A percentile compares a stretch with the other conserved stretches of the same genome.
Conservation (phyloP, 2,888 invertebrate species). For the Cybosia mesomella region DNA sequence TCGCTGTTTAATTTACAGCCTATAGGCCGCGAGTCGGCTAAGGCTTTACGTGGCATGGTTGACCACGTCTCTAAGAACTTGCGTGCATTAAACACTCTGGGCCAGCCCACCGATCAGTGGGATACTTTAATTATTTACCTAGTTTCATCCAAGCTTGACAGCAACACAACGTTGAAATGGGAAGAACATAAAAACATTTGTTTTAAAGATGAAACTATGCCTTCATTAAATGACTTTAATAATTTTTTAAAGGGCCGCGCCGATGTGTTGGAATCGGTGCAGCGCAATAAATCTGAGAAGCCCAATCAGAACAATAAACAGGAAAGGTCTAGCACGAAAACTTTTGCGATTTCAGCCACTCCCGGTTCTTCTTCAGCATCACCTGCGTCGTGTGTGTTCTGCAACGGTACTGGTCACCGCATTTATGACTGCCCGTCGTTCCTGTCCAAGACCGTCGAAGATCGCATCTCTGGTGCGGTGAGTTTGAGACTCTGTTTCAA, state of each 20-base stretch:
- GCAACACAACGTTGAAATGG: not conserved
- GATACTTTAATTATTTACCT: not conserved
- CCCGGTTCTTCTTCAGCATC: not conserved
- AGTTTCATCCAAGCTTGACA: not conserved
- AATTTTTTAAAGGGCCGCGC: not conserved
- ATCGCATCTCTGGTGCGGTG: not conserved
- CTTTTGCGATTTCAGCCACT: slow-evolving; percentile 4
- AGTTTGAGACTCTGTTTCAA: not conserved
- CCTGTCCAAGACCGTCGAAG: slow-evolving; percentile 7
- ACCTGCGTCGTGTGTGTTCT: not conserved
- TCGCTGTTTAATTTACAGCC: not conserved
- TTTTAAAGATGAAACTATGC: not conserved
- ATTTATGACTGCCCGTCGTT: slow-evolving; percentile 13
- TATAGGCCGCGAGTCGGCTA: not conserved
- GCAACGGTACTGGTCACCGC: slow-evolving; percentile 10
- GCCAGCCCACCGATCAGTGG: too few species aligned
- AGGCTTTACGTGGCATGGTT: not conserved
- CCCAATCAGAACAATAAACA: not conserved
- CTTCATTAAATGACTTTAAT: not conserved
- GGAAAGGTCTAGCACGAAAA: not conserved
- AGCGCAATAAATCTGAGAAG: not conserved
- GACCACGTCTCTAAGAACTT: not conserved
- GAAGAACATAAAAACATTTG: not conserved
- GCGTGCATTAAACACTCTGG: not conserved
- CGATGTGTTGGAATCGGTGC: not conserved